phyloP scores from a whole-genome alignment of 2,888 invertebrate species.

The Colletes collaris region DNA sequence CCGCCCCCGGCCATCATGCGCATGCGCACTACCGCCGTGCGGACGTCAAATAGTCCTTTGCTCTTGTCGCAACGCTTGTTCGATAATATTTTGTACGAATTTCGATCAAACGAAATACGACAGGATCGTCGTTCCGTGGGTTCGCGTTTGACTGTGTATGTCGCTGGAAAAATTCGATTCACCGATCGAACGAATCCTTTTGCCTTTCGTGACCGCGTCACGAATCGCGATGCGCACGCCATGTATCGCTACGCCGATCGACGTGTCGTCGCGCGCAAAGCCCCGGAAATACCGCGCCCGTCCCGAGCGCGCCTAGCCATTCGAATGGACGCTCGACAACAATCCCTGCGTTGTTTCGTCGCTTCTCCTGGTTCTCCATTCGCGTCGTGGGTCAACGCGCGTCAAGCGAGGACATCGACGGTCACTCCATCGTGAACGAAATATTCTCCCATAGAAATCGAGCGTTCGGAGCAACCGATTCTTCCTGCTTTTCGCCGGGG shows the following conservation, averaged over 20 bases:
- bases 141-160: background rate
- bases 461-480: background rate
- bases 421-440: background rate
- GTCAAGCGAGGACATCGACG: conserved; percentile 1
- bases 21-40: conserved; percentile 66
- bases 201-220: conserved; percentile 52
- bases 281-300: conserved; percentile 82
- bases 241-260: conserved; percentile 71
- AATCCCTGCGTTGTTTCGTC: conserved; percentile 68
- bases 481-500: background rate
- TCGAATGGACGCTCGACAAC: conserved; percentile 71
- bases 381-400: conserved; percentile 7
- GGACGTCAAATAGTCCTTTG: conserved; percentile 70
- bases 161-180: background rate
- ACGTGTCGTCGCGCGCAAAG: conserved; percentile 71
- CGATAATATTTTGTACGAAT: background rate
- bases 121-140: background rate
- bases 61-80: conserved; percentile 34
- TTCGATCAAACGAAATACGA: background rate
- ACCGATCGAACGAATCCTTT: background rate
- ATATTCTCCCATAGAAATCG: background rate
- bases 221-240: conserved; percentile 55
- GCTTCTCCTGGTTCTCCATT: conserved; percentile 21
- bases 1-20: conserved; percentile 72
- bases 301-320: conserved; percentile 74